Evolutionary conservation across 2,888 invertebrate species (phyloP), one percentile per base, ranked within the genome.

Genomic region (Andricus quercusramuli): DNA sequence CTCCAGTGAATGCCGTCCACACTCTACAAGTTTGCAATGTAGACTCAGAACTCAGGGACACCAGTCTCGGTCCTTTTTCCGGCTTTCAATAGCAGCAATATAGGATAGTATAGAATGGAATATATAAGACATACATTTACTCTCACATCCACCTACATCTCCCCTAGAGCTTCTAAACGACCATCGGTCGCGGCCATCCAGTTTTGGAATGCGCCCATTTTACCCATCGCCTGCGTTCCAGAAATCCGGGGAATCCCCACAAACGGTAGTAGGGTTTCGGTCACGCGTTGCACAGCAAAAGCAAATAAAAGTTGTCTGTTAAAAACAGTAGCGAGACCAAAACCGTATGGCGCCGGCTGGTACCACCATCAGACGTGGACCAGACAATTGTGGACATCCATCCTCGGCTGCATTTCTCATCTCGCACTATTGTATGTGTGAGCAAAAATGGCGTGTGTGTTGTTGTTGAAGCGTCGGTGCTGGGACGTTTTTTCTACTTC

Each of bases 381-480:
- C 83, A 86, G 86, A 86, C 86, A 84, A 86, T 86, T 81, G 84
- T 68, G 79, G 77, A 81, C 84, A 85, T 87, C 80, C 82, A 86
- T 85, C 83, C 84, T 79, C 77, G 8, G 41, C 77, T 56, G 68
- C 47, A 59, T 74, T 79, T 78, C 59, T 83, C 68, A 59, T 77
- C 64, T 62, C 44, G 68, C 68, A n/a, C 20, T 11, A 4, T 41
- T 17, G 32, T 15, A 74, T 64, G 29, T 64, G 29, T n/a, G 70
- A 47, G 68, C 51, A 67, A 67, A 67, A 44, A 68, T 68, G 17
- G 29, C 25, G 25, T 70, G 29, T 70, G n/a, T 64, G 47, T 22
- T 74, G 25, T 51, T 44, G 29, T 32, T 47, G 47, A 29, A 32
- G 74, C 56, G 25, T 15, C 20, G 47, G 62, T 41, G n/a, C 17